Base-by-base conservation (phyloP, 2,797 vertebrate species). In the Enteromius fasciolatus region DNA sequence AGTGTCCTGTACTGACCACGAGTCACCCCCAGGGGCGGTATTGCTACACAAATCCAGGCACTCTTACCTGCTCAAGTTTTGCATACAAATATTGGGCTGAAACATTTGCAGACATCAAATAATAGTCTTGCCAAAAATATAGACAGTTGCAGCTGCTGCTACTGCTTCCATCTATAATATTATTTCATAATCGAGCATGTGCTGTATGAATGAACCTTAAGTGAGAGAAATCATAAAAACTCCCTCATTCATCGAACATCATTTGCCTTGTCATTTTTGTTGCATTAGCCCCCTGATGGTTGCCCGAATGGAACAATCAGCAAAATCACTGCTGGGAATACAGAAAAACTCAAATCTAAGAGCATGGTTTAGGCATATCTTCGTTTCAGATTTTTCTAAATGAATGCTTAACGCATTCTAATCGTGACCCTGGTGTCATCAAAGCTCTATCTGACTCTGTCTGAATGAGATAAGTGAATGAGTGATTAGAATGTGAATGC, bases 21-120 rank as follows among this genome's bases (percentile, higher is more conserved):
- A 64, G 4, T n/a, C 67, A 80, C 91, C 85, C 87, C 85, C 79
- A 90, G 85, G 88, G 91, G 89, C 90, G 91, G 88, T 90, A 59
- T 90, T 88, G 87, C 25, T 70, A 36, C 54, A 59, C 12, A 80
- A 2, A 91, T 41, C 92, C 90, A 90, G 88, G 89, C 59, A 87
- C 48, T 75, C 82, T 83, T 87, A 84, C 76, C 80, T 86, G 83
- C 86, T 89, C 86, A 89, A 90, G 91, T 91, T 89, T 92, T 76
- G 48, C 64, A 69, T 57, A 20, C 64, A 83, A 67, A 9, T 89
- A 88, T 89, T 52, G 28, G 41, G 18, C 39, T 68, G 31, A 31
- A 50, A 28, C 20, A 68, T 52, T 69, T 44, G 48, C 31, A 57
- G 15, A 75, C n/a, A 57, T 54, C 31, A 59, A 57, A 64, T 12